phyloP scores from a whole-genome alignment of 2,888 invertebrate species.

The Orthosia incerta region DNA sequence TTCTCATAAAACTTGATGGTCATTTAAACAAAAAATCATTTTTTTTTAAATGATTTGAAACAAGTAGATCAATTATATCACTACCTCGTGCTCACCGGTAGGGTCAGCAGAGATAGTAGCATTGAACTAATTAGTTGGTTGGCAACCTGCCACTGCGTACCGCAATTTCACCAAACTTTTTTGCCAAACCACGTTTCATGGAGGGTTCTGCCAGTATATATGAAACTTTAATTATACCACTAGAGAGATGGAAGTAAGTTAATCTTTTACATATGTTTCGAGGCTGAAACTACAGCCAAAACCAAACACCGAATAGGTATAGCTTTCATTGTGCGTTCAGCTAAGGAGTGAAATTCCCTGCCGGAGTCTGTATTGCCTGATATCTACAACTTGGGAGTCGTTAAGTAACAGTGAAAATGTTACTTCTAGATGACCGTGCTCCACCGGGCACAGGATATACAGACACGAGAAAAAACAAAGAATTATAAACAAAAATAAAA shows the following conservation, averaged over 20 bases:
- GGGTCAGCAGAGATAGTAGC: not conserved
- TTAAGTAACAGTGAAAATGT: too few relatives aligned
- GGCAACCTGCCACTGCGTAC: slow-evolving; percentile 15
- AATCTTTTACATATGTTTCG: not conserved
- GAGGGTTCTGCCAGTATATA: not conserved
- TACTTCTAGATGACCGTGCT: too few relatives aligned
- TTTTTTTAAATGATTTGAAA: not conserved
- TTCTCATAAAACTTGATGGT: not conserved
- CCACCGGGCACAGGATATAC: too few relatives aligned
- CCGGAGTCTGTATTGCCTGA: too few relatives aligned
- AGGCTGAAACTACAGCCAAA: not conserved
- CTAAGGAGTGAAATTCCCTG: too few relatives aligned
- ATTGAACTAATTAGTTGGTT: not conserved
- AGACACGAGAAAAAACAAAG: too few relatives aligned
- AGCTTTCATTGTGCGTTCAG: too few relatives aligned
- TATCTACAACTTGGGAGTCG: too few relatives aligned
- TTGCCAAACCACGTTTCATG: not conserved
- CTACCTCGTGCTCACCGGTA: not conserved
- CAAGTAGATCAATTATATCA: not conserved
- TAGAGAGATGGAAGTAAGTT: not conserved
- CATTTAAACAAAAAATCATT: not conserved
- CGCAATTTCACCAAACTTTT: slow-evolving; percentile 15
- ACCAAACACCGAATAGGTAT: not conserved
- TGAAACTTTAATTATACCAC: not conserved
- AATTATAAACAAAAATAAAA: too few relatives aligned